Conservation (phyloP, 2,888 invertebrate genomes). For the Brenthis ino region DNA sequence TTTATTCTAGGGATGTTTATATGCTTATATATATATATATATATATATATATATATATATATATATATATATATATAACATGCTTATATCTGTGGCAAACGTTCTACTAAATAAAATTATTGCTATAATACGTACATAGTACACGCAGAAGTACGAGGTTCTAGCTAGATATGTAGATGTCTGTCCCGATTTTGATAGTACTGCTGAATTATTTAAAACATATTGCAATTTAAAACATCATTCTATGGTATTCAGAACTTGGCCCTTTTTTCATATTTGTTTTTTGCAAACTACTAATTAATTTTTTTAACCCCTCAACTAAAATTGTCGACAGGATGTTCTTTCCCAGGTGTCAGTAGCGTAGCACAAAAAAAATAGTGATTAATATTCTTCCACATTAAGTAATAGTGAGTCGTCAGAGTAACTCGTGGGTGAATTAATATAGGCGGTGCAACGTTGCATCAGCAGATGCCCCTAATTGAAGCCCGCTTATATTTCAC, state of each 20-base stretch:
- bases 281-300: neutral
- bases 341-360: conserved; percentile 32
- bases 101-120: no score
- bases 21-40: no score
- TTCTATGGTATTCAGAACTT: no score
- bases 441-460: conserved; percentile 28
- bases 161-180: no score
- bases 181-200: no score
- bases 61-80: no score
- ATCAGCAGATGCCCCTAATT: conserved; percentile 32
- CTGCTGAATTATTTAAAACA: no score
- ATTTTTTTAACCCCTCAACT: conserved; percentile 19
- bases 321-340: conserved; percentile 30
- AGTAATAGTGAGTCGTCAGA: conserved; percentile 37
- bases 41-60: no score
- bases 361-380: conserved; percentile 31
- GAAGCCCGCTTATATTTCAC: conserved; percentile 12
- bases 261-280: neutral
- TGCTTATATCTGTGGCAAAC: no score
- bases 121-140: no score
- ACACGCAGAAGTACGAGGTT: no score
- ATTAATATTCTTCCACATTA: conserved; percentile 31
- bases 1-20: neutral
- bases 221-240: no score
- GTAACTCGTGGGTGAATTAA: conserved; percentile 36